These are phyloP conservation scores for Laspeyria flexula DNA, from an alignment of 2,888 invertebrate species.

Conservation along the genomic window DNA sequence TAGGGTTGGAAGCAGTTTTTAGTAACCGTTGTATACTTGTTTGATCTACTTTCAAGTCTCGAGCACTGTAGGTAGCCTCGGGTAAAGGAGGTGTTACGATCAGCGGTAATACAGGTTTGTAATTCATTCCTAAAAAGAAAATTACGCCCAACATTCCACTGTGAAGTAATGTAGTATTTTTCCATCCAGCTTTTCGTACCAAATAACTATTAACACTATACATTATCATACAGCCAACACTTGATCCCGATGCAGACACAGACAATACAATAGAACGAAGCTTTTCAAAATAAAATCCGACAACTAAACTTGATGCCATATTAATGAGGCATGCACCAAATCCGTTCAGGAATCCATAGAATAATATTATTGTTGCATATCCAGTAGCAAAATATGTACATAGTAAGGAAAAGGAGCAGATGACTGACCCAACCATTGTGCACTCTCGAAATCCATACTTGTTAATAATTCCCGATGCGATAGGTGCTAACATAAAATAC, in stretches of 20 bases:
- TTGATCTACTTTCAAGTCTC: not conserved
- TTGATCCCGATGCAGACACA: not conserved
- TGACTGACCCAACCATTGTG: not conserved
- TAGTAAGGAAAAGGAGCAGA: not conserved
- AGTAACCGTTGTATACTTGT: not conserved
- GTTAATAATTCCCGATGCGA: not conserved
- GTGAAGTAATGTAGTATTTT: not conserved
- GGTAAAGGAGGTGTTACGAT: not conserved
- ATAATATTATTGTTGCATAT: not conserved
- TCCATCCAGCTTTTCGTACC: not conserved
- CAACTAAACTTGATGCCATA: not conserved
- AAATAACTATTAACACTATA: slow-evolving; percentile 20
- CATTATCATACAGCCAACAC: not conserved
- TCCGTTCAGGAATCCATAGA: not conserved
- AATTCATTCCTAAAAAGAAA: not conserved
- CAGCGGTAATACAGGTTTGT: not conserved
- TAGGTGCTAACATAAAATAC: not conserved
- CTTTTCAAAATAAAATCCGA: not conserved
- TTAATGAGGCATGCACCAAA: not conserved
- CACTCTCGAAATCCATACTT: not conserved
- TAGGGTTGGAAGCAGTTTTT: not conserved
- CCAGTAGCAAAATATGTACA: not conserved
- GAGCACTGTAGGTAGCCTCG: not conserved
- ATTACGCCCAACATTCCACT: not conserved
- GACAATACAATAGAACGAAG: not conserved